Percentiles rank a stretch among this genome's conserved stretches.
phyloP scores from a whole-genome alignment of 2,888 invertebrate species.

The Dasysyrphus tricinctus region DNA sequence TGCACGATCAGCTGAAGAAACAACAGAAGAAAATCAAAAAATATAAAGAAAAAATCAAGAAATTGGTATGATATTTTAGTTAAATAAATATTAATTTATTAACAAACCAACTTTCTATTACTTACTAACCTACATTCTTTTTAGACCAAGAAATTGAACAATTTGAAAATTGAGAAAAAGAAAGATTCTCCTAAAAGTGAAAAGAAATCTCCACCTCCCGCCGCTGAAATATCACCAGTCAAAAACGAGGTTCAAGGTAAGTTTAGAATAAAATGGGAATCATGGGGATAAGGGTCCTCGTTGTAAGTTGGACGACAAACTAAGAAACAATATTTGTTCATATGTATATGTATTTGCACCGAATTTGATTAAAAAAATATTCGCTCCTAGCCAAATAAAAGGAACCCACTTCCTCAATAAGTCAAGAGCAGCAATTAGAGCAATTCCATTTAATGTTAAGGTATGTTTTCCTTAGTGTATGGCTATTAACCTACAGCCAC shows the following conservation, averaged over 20 bases:
- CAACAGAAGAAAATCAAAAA: conserved; percentile 86
- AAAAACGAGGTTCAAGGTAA: conserved; percentile 6
- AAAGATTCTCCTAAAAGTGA: background rate
- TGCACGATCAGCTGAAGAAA: conserved; percentile 79
- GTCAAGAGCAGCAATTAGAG: too few species aligned
- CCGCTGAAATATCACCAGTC: background rate
- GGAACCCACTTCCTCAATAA: too few species aligned
- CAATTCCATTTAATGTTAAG: too few species aligned
- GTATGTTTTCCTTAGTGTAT: too few species aligned
- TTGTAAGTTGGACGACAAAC: background rate
- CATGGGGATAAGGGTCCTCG: background rate
- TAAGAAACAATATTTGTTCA: too few species aligned
- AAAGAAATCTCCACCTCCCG: background rate
- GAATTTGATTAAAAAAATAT: too few species aligned
- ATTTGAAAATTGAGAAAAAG: conserved; percentile 37
- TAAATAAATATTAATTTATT: too few species aligned
- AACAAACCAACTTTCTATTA: too few species aligned
- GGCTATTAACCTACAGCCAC: too few species aligned
- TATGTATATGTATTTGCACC: too few species aligned
- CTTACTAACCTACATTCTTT: background rate
- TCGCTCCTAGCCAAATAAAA: too few species aligned
- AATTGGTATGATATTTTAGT: conserved; percentile 83
- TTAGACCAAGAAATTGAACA: conserved; percentile 54
- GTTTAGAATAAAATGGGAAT: background rate
- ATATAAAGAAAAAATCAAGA: conserved; percentile 85